Evolutionary conservation across 1,140 invertebrate genomes (phyloP).

Genomic region (Drosophila nigrodunni): DNA sequence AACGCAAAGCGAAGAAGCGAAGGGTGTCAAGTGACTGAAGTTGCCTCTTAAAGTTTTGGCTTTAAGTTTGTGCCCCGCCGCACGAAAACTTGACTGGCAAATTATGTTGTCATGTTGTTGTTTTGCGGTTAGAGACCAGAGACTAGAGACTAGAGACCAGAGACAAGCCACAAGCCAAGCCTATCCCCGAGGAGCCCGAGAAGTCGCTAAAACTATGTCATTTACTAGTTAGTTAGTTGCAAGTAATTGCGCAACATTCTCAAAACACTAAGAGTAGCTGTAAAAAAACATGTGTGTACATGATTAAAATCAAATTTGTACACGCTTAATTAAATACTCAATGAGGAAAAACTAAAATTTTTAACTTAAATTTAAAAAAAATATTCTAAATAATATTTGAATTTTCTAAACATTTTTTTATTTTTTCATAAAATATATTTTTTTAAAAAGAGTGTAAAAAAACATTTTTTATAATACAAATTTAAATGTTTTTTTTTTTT

Average conservation of each 20-base stretch:
- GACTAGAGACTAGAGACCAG: not conserved
- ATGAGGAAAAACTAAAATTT: too few relatives aligned
- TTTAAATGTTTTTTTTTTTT: too few relatives aligned
- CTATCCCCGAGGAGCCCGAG: constrained; percentile 65
- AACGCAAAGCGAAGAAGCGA: constrained; percentile 31
- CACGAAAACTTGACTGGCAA: constrained; percentile 27
- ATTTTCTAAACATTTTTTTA: too few relatives aligned
- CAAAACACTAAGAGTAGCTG: constrained; percentile 38
- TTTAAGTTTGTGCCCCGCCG: constrained; percentile 13
- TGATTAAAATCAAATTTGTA: too few relatives aligned
- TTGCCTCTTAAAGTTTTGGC: constrained; percentile 24
- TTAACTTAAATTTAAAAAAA: too few relatives aligned
- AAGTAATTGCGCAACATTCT: constrained; percentile 37
- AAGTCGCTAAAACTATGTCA: constrained; percentile 63
- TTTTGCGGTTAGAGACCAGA: constrained; percentile 3
- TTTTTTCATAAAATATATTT: too few relatives aligned
- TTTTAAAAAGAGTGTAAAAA: too few relatives aligned
- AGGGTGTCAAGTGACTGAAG: constrained; percentile 39
- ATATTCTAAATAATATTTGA: too few relatives aligned
- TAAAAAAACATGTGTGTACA: too few relatives aligned
- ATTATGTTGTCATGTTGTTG: constrained; percentile 74
- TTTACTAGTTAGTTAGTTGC: constrained; percentile 58
- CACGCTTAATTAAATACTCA: too few relatives aligned
- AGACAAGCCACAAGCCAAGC: constrained; percentile 54
- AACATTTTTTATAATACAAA: too few relatives aligned